A percentile compares a stretch with the other conserved stretches of the same genome.
phyloP scores from a whole-genome alignment of 2,113 vertebrate genomes.

The Proteles cristata region DNA sequence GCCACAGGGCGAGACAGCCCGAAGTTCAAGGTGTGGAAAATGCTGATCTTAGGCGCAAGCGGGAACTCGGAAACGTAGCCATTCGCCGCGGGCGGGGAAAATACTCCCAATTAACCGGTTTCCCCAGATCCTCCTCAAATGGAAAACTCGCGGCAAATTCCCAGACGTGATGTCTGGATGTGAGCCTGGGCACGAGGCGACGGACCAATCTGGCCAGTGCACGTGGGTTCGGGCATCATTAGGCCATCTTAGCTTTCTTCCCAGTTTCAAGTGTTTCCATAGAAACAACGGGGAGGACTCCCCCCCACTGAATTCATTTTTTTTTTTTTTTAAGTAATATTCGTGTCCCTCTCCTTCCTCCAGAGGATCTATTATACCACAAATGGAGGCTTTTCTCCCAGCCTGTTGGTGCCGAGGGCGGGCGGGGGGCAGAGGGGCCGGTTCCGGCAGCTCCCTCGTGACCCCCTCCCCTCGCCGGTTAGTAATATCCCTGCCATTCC shows the following conservation, averaged over 20 bases:
- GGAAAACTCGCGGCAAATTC: neutral
- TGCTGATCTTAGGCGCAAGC: rapidly evolving
- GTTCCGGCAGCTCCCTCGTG: slow-evolving; percentile 82
- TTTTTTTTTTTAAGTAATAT: slow-evolving; percentile 57
- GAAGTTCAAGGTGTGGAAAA: neutral
- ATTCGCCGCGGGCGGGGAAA: neutral
- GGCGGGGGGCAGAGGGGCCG: slow-evolving; percentile 55
- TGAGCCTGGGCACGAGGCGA: neutral
- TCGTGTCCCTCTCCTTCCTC: slow-evolving; percentile 75
- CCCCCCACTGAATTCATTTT: slow-evolving; percentile 60
- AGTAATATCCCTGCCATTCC: slow-evolving; percentile 87
- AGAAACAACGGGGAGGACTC: slow-evolving; percentile 83
- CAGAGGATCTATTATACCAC: slow-evolving; percentile 75
- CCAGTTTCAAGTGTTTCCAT: slow-evolving; percentile 82
- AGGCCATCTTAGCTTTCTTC: slow-evolving; percentile 80
- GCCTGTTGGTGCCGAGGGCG: slow-evolving; percentile 55
- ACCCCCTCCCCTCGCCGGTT: slow-evolving; percentile 83
- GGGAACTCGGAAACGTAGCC: neutral
- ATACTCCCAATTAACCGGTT: neutral
- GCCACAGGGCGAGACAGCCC: rapidly evolving
- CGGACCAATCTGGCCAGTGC: neutral
- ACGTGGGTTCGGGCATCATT: slow-evolving; percentile 38
- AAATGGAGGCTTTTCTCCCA: slow-evolving; percentile 73
- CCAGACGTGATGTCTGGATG: rapidly evolving
- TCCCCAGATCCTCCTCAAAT: no score